Evolutionary conservation across 2,888 invertebrate species (phyloP).

Genomic region (Selenia dentaria): DNA sequence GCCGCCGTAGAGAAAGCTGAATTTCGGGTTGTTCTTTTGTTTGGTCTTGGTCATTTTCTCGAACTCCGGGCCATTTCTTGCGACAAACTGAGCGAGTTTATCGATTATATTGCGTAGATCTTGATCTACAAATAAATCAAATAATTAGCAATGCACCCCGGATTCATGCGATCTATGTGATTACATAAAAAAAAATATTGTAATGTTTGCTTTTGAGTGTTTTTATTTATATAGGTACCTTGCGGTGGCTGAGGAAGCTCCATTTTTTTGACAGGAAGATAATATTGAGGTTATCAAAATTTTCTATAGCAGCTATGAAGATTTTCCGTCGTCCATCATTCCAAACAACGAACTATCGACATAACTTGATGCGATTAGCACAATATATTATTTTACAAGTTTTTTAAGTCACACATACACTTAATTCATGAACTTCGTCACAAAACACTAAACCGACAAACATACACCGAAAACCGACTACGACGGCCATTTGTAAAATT

Average conservation of each 20-base stretch:
- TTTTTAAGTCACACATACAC: constrained; percentile 2
- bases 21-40: constrained; percentile 98
- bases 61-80: constrained; percentile 99
- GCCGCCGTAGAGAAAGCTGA: constrained; percentile 98
- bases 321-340: constrained; percentile 13
- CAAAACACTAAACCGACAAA: constrained; percentile 33
- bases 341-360: not conserved
- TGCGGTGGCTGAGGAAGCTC: constrained; percentile 85
- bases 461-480: constrained; percentile 22
- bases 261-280: constrained; percentile 61
- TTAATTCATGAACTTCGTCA: constrained; percentile 15
- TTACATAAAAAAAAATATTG: no score
- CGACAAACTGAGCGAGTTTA: constrained; percentile 99
- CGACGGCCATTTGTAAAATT: constrained; percentile 54
- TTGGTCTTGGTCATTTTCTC: constrained; percentile 99
- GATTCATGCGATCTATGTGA: no score
- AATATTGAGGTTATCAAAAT: constrained; percentile 63
- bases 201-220: not conserved
- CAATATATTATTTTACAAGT: not conserved
- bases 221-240: constrained; percentile 72
- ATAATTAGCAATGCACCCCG: no score
- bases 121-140: constrained; percentile 89
- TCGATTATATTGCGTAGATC: constrained; percentile 99
- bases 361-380: not conserved
- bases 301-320: constrained; percentile 14